Percentiles rank a stretch among this genome's conserved stretches.
Evolutionary conservation across 30 jellyfish, hydroid and myxozoan genomes (phyloP).

Genomic region (Hydractinia echinata): DNA sequence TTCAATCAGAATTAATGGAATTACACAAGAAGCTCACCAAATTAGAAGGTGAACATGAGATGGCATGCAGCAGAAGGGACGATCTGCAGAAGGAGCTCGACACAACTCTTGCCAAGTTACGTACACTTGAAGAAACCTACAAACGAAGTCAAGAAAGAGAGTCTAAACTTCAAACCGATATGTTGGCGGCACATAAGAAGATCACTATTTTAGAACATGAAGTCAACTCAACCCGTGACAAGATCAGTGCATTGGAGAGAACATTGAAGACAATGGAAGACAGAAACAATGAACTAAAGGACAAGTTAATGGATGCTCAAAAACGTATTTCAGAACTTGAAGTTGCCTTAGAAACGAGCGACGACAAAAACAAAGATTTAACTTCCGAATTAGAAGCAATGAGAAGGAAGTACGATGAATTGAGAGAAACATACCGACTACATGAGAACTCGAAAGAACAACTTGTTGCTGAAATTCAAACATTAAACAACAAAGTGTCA

Average conservation of each 20-base stretch:
- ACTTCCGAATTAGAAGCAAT: conserved; percentile 58
- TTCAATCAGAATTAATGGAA: conserved; percentile 70
- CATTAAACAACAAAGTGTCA: conserved; percentile 48
- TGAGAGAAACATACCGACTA: conserved; percentile 68
- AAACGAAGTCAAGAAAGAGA: conserved; percentile 89
- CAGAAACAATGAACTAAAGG: conserved; percentile 48
- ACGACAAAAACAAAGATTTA: conserved; percentile 71
- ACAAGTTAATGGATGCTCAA: conserved; percentile 60
- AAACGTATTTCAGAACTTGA: conserved; percentile 88
- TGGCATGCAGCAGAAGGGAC: conserved; percentile 59
- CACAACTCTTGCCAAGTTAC: conserved; percentile 53
- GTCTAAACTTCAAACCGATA: conserved; percentile 68
- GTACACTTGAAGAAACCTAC: conserved; percentile 65
- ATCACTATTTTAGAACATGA: conserved; percentile 87
- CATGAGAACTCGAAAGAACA: conserved; percentile 72
- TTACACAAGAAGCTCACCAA: conserved; percentile 76
- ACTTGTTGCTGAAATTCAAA: conserved; percentile 63
- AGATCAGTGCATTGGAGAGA: conserved; percentile 61
- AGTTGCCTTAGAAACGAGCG: conserved; percentile 69
- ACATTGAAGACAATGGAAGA: conserved; percentile 63
- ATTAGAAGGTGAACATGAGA: conserved; percentile 79
- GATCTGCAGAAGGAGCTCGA: conserved; percentile 83
- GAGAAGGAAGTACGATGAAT: conserved; percentile 63
- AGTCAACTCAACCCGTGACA: conserved; percentile 77
- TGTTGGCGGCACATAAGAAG: conserved; percentile 76